phyloP scores from a whole-genome alignment of 2,113 vertebrate species.

The Acanthochromis polyacanthus region DNA sequence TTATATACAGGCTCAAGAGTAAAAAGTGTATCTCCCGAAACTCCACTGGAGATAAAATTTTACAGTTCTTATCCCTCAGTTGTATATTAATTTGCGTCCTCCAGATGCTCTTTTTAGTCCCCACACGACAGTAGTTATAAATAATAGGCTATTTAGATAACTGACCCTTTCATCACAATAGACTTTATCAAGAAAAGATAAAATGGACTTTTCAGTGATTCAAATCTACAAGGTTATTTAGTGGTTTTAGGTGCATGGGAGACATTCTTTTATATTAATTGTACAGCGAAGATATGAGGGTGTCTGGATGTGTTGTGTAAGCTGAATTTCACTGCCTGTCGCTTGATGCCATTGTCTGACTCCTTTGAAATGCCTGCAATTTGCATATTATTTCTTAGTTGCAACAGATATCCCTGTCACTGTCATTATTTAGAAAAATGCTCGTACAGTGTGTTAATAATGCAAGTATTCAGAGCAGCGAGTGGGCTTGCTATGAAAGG shows the following conservation, averaged over 20 bases:
- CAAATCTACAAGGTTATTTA: conserved; percentile 62
- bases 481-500: conserved; percentile 5
- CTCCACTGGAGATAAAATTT: conserved; percentile 30
- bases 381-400: conserved; percentile 65
- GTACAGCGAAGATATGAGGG: conserved; percentile 24
- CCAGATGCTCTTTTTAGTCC: conserved; percentile 42
- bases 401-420: conserved; percentile 39
- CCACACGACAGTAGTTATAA: conserved; percentile 46
- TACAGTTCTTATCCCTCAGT: conserved; percentile 38
- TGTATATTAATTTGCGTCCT: conserved; percentile 51
- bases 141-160: conserved; percentile 65
- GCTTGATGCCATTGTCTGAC: conserved; percentile 53
- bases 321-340: conserved; percentile 51
- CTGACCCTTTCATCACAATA: conserved; percentile 63
- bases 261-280: conserved; percentile 52
- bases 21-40: conserved; percentile 25
- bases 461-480: conserved; percentile 14
- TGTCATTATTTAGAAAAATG: conserved; percentile 38
- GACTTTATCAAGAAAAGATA: conserved; percentile 54
- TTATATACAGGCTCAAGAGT: conserved; percentile 3
- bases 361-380: conserved; percentile 59
- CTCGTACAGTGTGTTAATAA: conserved; percentile 40
- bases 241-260: conserved; percentile 38
- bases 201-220: conserved; percentile 45
- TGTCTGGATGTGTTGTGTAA: conserved; percentile 32